Percentiles rank a stretch among this genome's conserved stretches.
These are phyloP conservation scores for Casuarius casuarius DNA, from an alignment of 2,113 vertebrate genomes.

Conservation along the genomic window DNA sequence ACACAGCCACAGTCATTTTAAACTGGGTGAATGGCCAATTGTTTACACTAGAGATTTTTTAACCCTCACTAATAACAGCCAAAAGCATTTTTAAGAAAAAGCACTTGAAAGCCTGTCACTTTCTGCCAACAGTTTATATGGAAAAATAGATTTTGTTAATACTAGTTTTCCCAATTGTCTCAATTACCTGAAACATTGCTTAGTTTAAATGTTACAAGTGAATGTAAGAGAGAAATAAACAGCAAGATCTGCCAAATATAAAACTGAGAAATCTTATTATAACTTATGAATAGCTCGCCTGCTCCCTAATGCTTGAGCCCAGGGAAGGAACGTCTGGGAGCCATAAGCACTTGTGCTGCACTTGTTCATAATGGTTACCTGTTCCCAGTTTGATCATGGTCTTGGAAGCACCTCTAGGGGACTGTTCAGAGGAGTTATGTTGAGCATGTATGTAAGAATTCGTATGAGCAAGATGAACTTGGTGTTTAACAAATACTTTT, in stretches of 20 bases:
- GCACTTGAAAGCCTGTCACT: constrained; percentile 14
- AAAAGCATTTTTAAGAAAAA: constrained; percentile 14
- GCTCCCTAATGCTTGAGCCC: neutral
- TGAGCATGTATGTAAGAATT: neutral
- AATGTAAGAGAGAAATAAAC: neutral
- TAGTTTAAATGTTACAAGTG: neutral
- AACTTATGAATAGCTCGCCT: neutral
- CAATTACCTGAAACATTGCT: constrained; percentile 58
- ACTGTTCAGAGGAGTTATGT: neutral
- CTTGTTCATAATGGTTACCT: neutral
- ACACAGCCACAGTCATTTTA: neutral
- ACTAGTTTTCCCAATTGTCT: constrained; percentile 40
- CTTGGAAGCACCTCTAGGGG: neutral
- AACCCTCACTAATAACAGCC: constrained; percentile 27
- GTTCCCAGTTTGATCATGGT: neutral
- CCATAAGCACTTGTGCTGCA: neutral
- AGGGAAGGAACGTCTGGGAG: neutral
- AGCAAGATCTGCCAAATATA: neutral
- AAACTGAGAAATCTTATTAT: constrained; percentile 10
- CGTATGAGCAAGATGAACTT: neutral
- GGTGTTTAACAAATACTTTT: neutral
- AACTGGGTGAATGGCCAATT: neutral
- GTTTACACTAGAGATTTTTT: constrained; percentile 13
- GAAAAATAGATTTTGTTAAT: constrained; percentile 55
- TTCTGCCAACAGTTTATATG: constrained; percentile 29